Base-by-base conservation (phyloP, 2,888 invertebrate species). In the Argynnis bischoffii region DNA sequence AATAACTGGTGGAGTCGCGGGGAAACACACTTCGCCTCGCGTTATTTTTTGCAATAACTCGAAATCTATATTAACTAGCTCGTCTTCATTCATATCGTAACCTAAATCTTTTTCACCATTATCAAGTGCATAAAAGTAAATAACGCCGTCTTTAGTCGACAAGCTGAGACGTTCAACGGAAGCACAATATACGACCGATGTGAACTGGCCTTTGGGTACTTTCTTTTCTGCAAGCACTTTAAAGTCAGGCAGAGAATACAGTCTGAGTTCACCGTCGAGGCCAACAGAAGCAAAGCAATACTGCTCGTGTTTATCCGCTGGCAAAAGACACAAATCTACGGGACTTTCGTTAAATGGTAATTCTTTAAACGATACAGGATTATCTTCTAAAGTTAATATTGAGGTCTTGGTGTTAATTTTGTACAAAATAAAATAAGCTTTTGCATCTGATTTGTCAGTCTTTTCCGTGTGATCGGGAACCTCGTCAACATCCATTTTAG, bases 81-180 rank as follows among this genome's bases (percentile, higher is more conserved):
- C 95, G 35, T 95, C 95, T 56, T 96, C 95, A 55, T 96, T 96
- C 63, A 95, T 93, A 78, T 97, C 96, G 74, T 95, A 96, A 0
- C 94, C 88, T 1, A 95, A 94, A 79, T 96, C 96, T 74, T 94
- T 95, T 75, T 96, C 96, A 0, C 94, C 92, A 67, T 96, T 95
- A 71, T 95, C 95, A 35, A 97, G 89, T 0, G 96, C 95, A 81
- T 96, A 97, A 87, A 98, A 98, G 80, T 97, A 96, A 63, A 98
- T 93, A 72, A 95, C 95, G 5, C 98, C 98, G 64, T 95, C 94
- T 76, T 94, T 95, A 0, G 98, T 97, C 55, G 97, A 96, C 2
- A 96, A 96, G 84, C 98, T 98, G 46, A 98, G 92, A 59, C 97
- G 94, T 80, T 98, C 98, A 69, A 98, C 94, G 90, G 97, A 97